phyloP scores from a whole-genome alignment of 2,113 vertebrate species.

The Eulacestoma nigropectus region DNA sequence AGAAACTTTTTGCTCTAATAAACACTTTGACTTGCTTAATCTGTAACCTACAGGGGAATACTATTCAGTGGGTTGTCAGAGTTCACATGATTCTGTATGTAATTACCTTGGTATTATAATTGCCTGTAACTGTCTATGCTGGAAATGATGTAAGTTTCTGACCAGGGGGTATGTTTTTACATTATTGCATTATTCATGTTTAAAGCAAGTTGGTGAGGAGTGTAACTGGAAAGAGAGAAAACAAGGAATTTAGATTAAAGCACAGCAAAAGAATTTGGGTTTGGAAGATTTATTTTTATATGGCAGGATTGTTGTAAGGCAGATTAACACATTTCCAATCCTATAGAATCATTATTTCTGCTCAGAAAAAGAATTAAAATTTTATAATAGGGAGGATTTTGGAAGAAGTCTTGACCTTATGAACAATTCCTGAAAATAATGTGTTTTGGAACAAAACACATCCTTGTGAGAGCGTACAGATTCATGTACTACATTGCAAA shows the following conservation, averaged over 20 bases:
- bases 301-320: not conserved
- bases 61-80: conserved; percentile 5
- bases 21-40: not conserved
- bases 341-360: not conserved
- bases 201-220: conserved; percentile 10
- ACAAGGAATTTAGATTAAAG: conserved; percentile 27
- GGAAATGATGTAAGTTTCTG: conserved; percentile 51
- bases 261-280: not conserved
- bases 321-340: not conserved
- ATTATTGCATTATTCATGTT: conserved; percentile 40
- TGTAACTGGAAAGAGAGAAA: conserved; percentile 23
- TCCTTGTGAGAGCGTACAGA: not conserved
- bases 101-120: conserved; percentile 64
- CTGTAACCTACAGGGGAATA: conserved; percentile 27
- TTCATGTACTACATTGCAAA: not conserved
- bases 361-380: not conserved
- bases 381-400: not conserved
- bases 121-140: conserved; percentile 22
- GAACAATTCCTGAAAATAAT: not conserved
- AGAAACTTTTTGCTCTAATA: not conserved
- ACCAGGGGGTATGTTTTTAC: conserved; percentile 45
- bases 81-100: conserved; percentile 42
- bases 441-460: not conserved
- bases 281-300: not conserved
- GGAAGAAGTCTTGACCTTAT: not conserved